A percentile compares a stretch with the other conserved stretches of the same genome.
These are phyloP conservation scores for Apis laboriosa DNA, from an alignment of 1,140 invertebrate genomes.

Conservation along the genomic window DNA sequence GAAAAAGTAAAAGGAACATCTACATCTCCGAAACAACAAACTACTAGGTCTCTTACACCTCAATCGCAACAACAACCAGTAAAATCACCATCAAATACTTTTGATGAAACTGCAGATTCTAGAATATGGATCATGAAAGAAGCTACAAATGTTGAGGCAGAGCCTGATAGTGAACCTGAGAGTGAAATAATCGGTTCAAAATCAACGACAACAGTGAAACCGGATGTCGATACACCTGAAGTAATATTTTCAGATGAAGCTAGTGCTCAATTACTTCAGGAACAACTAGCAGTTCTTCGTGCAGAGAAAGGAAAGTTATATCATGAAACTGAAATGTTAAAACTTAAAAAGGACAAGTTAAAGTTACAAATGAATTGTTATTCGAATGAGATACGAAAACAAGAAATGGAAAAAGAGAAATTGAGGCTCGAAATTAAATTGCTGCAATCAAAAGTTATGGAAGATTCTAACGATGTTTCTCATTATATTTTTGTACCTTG, in stretches of 20 bases:
- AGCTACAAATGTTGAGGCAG: slow-evolving; percentile 53
- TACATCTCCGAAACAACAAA: slow-evolving; percentile 53
- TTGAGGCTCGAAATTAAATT: slow-evolving; percentile 76
- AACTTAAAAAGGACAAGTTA: slow-evolving; percentile 74
- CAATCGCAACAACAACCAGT: slow-evolving; percentile 43
- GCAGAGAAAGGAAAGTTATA: slow-evolving; percentile 74
- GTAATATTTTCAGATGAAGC: slow-evolving; percentile 70
- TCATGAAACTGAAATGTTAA: slow-evolving; percentile 77
- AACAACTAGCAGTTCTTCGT: slow-evolving; percentile 74
- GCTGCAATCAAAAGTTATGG: slow-evolving; percentile 74
- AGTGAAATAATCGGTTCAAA: slow-evolving; percentile 63
- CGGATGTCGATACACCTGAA: slow-evolving; percentile 51
- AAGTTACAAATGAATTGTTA: slow-evolving; percentile 74
- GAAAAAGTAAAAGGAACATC: slow-evolving; percentile 60
- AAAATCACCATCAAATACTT: slow-evolving; percentile 62
- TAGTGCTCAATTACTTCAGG: slow-evolving; percentile 72
- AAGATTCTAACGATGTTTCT: slow-evolving; percentile 75
- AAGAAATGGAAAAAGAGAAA: slow-evolving; percentile 78
- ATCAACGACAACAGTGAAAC: slow-evolving; percentile 37
- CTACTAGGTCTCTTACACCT: slow-evolving; percentile 30
- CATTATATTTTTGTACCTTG: slow-evolving; percentile 77
- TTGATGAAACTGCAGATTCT: slow-evolving; percentile 63
- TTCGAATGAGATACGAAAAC: slow-evolving; percentile 73
- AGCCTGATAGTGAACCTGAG: slow-evolving; percentile 65
- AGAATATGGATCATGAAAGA: slow-evolving; percentile 69